These are phyloP conservation scores for Plectrocnemia conspersa DNA, from an alignment of 1,140 invertebrate species.

Conservation along the genomic window DNA sequence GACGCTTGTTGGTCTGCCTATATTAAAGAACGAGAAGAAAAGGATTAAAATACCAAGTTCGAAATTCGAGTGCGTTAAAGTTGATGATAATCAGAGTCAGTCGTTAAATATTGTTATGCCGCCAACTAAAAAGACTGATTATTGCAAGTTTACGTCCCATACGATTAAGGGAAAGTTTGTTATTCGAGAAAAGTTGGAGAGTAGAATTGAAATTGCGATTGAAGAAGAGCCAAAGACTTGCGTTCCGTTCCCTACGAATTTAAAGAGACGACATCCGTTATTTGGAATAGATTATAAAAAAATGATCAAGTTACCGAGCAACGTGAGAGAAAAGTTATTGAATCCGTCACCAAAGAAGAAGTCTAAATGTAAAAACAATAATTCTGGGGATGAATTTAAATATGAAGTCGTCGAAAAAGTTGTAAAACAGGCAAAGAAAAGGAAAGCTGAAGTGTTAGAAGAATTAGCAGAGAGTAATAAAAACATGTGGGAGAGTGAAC, in stretches of 20 bases:
- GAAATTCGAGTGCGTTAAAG: slow-evolving; percentile 20
- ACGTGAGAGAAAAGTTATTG: slow-evolving; percentile 17
- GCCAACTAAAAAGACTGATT: background rate
- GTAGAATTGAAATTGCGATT: background rate
- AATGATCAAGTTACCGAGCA: slow-evolving; percentile 12
- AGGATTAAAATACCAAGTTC: slow-evolving; percentile 22
- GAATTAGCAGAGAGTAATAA: slow-evolving; percentile 21
- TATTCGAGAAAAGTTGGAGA: slow-evolving; percentile 24
- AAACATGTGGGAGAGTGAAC: slow-evolving; percentile 22
- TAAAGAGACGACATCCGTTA: slow-evolving; percentile 27
- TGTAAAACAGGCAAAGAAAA: slow-evolving; percentile 13
- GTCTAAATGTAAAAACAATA: slow-evolving; percentile 12
- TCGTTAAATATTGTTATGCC: slow-evolving; percentile 17
- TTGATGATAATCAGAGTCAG: slow-evolving; percentile 12
- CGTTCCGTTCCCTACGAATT: slow-evolving; percentile 26
- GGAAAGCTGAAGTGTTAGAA: slow-evolving; percentile 7
- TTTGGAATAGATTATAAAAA: slow-evolving; percentile 27
- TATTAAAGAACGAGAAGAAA: slow-evolving; percentile 22
- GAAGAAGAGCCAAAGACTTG: slow-evolving; percentile 9
- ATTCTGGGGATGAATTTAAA: background rate
- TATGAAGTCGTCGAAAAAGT: no score
- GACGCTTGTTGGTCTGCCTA: slow-evolving; percentile 6
- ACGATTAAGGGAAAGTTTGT: slow-evolving; percentile 22
- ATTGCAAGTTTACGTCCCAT: slow-evolving; percentile 11
- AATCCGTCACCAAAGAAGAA: slow-evolving; percentile 20